Conservation (phyloP, 2,113 vertebrate species). For the Saiga tatarica region DNA sequence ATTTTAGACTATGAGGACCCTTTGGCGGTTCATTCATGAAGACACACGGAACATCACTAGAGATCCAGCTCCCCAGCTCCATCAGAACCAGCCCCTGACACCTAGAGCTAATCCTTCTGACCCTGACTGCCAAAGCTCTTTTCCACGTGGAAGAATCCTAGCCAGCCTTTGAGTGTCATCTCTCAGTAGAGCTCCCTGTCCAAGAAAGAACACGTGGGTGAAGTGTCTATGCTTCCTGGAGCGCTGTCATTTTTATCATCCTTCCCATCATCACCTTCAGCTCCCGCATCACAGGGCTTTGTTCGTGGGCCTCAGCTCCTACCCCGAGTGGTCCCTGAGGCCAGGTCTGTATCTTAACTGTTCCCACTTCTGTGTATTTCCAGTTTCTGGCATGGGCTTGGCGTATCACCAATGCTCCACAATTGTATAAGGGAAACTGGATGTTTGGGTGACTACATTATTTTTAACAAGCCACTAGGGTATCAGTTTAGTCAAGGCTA, state of each 20-base stretch:
- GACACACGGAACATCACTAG: rapidly evolving
- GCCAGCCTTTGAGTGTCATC: rapidly evolving
- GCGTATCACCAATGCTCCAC: neutral
- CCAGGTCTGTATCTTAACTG: neutral
- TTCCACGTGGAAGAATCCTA: neutral
- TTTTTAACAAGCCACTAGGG: slow-evolving; percentile 6
- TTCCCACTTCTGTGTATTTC: neutral
- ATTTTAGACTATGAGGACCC: neutral
- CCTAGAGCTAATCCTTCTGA: neutral
- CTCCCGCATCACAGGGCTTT: neutral
- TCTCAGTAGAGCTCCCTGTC: neutral
- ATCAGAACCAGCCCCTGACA: neutral
- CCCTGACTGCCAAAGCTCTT: neutral
- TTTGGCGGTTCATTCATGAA: neutral
- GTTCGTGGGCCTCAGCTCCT: neutral
- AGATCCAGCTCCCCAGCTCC: neutral
- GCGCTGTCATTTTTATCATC: neutral
- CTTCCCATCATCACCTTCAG: rapidly evolving
- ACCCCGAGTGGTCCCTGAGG: neutral
- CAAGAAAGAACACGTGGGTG: neutral
- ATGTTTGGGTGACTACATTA: neutral
- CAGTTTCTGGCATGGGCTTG: neutral
- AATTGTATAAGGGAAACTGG: neutral
- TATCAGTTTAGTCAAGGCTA: neutral
- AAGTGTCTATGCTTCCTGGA: neutral